These are phyloP conservation scores for Orchesella cincta DNA, from an alignment of 1,140 invertebrate genomes.

Conservation along the genomic window DNA sequence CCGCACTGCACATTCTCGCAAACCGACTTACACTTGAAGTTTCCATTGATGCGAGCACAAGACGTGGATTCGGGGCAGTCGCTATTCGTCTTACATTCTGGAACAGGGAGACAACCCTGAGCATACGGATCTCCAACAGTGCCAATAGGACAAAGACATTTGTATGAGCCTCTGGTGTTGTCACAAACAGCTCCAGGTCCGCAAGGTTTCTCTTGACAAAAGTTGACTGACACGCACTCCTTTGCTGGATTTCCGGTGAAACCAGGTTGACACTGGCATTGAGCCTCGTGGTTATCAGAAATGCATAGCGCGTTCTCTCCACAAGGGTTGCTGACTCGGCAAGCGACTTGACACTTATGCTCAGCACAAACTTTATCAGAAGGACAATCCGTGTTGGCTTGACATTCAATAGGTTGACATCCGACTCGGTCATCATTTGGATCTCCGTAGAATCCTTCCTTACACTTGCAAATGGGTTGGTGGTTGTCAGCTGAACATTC, in stretches of 20 bases:
- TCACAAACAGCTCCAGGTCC: constrained; percentile 78
- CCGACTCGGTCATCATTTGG: constrained; percentile 69
- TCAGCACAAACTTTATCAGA: constrained; percentile 78
- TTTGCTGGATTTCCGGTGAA: constrained; percentile 74
- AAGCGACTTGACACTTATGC: constrained; percentile 80
- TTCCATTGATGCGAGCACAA: constrained; percentile 68
- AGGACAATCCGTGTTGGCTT: constrained; percentile 69
- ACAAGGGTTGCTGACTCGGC: constrained; percentile 75
- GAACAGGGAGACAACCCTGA: constrained; percentile 70
- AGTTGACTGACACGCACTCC: constrained; percentile 75
- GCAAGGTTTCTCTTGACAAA: constrained; percentile 75
- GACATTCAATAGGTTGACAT: constrained; percentile 77
- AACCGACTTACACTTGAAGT: constrained; percentile 74
- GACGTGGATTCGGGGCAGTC: constrained; percentile 77
- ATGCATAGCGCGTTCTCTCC: constrained; percentile 80
- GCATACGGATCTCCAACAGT: constrained; percentile 81
- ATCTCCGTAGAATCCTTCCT: constrained; percentile 75
- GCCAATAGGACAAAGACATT: constrained; percentile 74
- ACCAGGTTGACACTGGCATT: constrained; percentile 80
- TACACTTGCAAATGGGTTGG: constrained; percentile 72
- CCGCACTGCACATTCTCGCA: constrained; percentile 76
- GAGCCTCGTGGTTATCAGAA: constrained; percentile 65
- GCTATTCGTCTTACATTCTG: constrained; percentile 73
- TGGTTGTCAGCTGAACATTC: constrained; percentile 72
- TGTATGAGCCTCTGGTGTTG: constrained; percentile 77